Conservation (phyloP, 2,797 vertebrate genomes). For the Pristis pectinata region DNA sequence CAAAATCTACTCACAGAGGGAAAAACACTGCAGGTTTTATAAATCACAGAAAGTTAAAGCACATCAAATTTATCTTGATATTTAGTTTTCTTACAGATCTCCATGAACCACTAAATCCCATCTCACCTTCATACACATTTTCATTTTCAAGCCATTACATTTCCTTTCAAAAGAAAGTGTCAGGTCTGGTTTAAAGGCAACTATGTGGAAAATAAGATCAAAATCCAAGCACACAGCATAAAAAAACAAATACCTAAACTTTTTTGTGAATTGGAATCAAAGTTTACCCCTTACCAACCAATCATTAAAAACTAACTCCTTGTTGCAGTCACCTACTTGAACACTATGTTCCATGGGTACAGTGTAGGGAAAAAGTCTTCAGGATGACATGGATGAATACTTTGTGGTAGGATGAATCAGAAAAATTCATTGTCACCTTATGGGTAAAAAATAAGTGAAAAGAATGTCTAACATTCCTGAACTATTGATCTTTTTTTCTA, state of each 20-base stretch:
- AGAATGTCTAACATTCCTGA: not conserved
- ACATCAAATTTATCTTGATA: not conserved
- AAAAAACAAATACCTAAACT: not conserved
- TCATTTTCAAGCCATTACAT: not conserved
- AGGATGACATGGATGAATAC: not conserved
- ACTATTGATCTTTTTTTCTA: constrained; percentile 44
- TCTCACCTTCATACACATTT: not conserved
- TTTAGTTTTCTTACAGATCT: not conserved
- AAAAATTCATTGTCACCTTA: not conserved
- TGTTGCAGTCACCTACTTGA: not conserved
- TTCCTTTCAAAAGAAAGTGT: not conserved
- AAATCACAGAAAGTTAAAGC: not conserved
- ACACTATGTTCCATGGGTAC: not conserved
- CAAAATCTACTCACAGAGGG: not conserved
- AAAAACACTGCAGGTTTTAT: not conserved
- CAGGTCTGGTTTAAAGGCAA: not conserved
- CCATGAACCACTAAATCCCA: not conserved
- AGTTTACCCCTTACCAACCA: no score
- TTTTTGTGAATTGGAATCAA: not conserved
- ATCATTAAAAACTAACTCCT: not conserved
- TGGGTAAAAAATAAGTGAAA: not conserved
- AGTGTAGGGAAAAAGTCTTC: not conserved
- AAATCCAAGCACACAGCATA: not conserved
- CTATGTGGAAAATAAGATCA: not conserved
- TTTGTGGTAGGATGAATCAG: not conserved